These are phyloP conservation scores for Malurus leucopterus DNA, from an alignment of 2,797 vertebrate genomes.

Conservation along the genomic window DNA sequence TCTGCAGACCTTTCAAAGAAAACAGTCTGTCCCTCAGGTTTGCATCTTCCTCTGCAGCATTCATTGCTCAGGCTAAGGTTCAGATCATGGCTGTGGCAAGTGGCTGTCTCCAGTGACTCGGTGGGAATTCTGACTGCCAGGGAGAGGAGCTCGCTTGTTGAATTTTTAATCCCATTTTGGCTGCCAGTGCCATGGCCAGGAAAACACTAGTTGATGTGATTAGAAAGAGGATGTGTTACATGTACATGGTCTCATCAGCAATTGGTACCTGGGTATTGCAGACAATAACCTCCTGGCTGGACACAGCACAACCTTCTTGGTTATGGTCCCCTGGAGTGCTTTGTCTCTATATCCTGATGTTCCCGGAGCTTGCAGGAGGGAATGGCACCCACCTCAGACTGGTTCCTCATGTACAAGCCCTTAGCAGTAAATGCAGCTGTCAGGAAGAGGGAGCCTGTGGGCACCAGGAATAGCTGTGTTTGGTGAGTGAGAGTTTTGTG, in stretches of 20 bases:
- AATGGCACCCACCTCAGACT: background rate
- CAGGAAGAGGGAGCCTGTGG: background rate
- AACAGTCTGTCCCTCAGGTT: background rate
- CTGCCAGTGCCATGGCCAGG: background rate
- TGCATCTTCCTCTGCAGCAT: background rate
- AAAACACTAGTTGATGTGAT: slow-evolving; percentile 1
- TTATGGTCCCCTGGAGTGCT: background rate
- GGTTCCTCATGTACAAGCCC: background rate
- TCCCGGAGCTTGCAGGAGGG: background rate
- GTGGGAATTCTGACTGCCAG: background rate
- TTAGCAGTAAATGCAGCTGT: background rate
- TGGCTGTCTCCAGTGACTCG: fast-evolving
- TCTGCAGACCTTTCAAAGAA: background rate
- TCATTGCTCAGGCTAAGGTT: background rate
- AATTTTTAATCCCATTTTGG: slow-evolving; percentile 8
- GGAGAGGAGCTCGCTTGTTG: background rate
- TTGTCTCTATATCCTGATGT: background rate
- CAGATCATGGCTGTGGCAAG: fast-evolving
- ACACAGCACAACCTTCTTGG: background rate
- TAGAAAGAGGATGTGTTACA: background rate
- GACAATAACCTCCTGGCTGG: background rate
- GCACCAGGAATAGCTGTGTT: background rate
- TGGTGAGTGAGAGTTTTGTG: background rate
- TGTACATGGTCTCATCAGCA: background rate
- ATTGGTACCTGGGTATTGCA: background rate